Base-by-base conservation (phyloP, 1,140 invertebrate species). In the Drosophila obscura region DNA sequence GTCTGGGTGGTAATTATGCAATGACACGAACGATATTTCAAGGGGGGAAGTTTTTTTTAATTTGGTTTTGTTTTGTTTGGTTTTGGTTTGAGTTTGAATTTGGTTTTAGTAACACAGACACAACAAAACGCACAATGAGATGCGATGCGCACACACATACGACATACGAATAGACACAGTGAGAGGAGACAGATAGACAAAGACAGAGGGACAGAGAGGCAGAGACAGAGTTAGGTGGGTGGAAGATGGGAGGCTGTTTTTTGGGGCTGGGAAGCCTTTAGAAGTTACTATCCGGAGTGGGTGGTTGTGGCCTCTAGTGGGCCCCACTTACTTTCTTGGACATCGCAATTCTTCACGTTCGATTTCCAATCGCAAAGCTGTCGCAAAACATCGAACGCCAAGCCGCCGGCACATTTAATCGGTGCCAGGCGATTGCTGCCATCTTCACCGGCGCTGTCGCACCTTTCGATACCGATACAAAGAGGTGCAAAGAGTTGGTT, bases 361-460 rank as follows among this genome's bases (percentile, higher is more conserved):
- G 96, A 95, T 94, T 97, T 98, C 97, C 97, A 98, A 93, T 98
- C 97, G 94, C 97, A 98, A 73, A 97, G 98, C 92, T 98, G 97
- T 87, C 97, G 94, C 93, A 97, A 95, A 92, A 98, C 96, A 95
- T 98, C 97, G 94, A 98, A 98, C 89, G 96, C 96, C 91, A 98
- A 94, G 92, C 97, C 97, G 87, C 95, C 95, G 68, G 97, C 96
- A 92, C 97, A 98, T 83, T 95, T 94, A 76, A 98, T 96, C 61
- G 96, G 95, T 59, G 97, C 96, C 92, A 98, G 94, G 90, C 97
- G 94, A 87, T 95, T 97, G 59, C 95, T 94, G 67, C 96, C 96
- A 91, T 95, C 96, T 93, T 97, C 96, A 90, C 93, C 96, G 88
- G 96, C 96, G 93, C 95, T 95, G 95, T 97, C 97, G 92, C 97